Evolutionary conservation across 2,888 invertebrate genomes (phyloP).

Genomic region (Selenia dentaria): DNA sequence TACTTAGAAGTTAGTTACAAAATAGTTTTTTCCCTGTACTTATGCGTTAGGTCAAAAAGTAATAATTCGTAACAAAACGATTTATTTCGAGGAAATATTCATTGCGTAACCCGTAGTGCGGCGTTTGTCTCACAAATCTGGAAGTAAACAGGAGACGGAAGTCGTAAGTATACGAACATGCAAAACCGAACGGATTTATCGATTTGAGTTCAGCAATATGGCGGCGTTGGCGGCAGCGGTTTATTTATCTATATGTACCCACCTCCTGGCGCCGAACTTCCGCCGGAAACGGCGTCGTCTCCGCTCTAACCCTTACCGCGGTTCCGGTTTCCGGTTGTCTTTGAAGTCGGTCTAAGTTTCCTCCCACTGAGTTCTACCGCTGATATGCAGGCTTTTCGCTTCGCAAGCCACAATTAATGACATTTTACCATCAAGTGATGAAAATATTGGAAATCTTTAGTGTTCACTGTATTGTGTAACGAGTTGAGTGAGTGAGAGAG

Average conservation of each 20-base stretch:
- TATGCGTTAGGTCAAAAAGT: too few relatives aligned
- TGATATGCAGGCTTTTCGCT: conserved; percentile 54
- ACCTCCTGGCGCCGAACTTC: conserved; percentile 81
- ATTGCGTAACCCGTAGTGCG: conserved; percentile 10
- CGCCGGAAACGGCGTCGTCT: conserved; percentile 81
- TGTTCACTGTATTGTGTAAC: too few relatives aligned
- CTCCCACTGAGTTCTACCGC: conserved; percentile 41
- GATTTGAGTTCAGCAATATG: conserved; percentile 78
- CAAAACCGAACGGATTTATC: conserved; percentile 80
- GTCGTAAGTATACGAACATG: conserved; percentile 71
- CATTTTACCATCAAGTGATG: not conserved
- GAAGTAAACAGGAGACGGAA: conserved; percentile 80
- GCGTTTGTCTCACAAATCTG: conserved; percentile 29
- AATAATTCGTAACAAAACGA: too few relatives aligned
- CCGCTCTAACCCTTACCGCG: conserved; percentile 81
- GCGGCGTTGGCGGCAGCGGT: conserved; percentile 66
- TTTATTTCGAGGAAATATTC: too few relatives aligned
- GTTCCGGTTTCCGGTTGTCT: conserved; percentile 80
- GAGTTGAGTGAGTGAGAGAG: too few relatives aligned
- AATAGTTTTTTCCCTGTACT: too few relatives aligned
- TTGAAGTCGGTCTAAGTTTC: conserved; percentile 72
- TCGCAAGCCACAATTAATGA: conserved; percentile 35
- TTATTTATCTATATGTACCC: conserved; percentile 73
- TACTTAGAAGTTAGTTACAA: too few relatives aligned
- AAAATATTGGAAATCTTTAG: too few relatives aligned